A percentile compares a stretch with the other conserved stretches of the same genome.
Conservation (phyloP, 2,797 vertebrate genomes). For the Neosalanx taihuensis region DNA sequence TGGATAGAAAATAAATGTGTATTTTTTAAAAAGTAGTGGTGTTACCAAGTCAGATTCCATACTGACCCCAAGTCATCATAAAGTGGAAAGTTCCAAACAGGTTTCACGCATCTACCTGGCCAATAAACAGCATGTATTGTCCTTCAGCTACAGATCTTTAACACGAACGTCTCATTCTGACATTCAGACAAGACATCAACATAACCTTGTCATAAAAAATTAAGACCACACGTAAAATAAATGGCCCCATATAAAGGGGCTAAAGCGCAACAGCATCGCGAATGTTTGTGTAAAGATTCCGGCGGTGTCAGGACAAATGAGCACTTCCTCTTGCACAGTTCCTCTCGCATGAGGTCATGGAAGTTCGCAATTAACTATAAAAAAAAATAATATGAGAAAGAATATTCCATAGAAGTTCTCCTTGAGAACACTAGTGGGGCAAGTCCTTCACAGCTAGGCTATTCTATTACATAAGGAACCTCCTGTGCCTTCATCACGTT, state of each 20-base stretch:
- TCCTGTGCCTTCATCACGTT: constrained; percentile 5
- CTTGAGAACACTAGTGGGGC: not conserved
- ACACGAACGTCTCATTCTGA: constrained; percentile 36
- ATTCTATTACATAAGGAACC: constrained; percentile 17
- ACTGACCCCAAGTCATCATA: not conserved
- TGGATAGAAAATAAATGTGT: constrained; percentile 74
- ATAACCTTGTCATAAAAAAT: constrained; percentile 31
- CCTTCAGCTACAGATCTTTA: constrained; percentile 46
- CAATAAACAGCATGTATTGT: constrained; percentile 33
- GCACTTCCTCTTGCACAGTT: not conserved
- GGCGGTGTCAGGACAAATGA: not conserved
- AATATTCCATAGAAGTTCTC: constrained; percentile 18
- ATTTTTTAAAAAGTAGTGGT: constrained; percentile 68
- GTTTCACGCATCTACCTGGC: constrained; percentile 10
- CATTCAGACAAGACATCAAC: constrained; percentile 32
- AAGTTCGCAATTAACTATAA: not conserved
- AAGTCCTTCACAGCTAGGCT: not conserved
- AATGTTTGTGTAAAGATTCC: not conserved
- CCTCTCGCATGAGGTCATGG: not conserved
- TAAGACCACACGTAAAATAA: constrained; percentile 51
- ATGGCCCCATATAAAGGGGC: not conserved
- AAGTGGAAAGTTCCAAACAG: not conserved
- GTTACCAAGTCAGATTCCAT: not conserved
- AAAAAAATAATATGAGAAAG: constrained; percentile 11
- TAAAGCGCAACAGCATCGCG: not conserved